Base-by-base conservation (phyloP, 1,140 invertebrate species). In the Chironomus tepperi region DNA sequence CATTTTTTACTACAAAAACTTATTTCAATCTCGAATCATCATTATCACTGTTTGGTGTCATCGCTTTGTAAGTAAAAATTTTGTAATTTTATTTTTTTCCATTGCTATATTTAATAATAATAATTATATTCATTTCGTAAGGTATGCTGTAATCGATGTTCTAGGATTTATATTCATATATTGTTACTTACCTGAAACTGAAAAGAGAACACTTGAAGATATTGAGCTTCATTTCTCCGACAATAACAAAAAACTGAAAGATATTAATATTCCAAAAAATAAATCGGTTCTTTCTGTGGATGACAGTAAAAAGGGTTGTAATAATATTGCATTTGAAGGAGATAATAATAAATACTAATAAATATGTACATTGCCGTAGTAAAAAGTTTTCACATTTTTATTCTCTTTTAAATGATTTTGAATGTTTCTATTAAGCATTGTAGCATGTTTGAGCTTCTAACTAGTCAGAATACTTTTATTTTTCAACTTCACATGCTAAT, bases 141-240 rank as follows among this genome's bases (percentile, higher is more conserved):
- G 47, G 67, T 16, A 74, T 67, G 21, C 15, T 18, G 15, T 57
- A 21, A 64, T 73, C 18, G 18, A 24, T n/a, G 7, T 42, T 73
- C 21, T 24, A 12, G 73, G 75, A 12, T 79, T 87, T 12, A 77
- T 86, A 3, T 78, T 90, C 74, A 80, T 92, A 12, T 88, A 87
- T 75, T 84, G 88, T 65, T 87, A 88, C 75, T 79, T 95, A n/a
- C 92, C 93, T 2, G 92, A 95, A 82, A 95, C 92, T 0, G 92
- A 91, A 82, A 89, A 91, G 3, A 89, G 88, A 76, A 86, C 86
- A 2, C 83, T 94, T 73, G 86, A 91, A 79, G 91, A 94, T 80
- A 92, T 94, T 47, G 87, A 89, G 78, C 80, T 81, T 2, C 81
- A 81, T 74, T 88, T 88, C 76, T 85, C 85, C 0, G 88, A 88